Conservation (phyloP, 2,888 invertebrate genomes). For the Lobophora halterata region DNA sequence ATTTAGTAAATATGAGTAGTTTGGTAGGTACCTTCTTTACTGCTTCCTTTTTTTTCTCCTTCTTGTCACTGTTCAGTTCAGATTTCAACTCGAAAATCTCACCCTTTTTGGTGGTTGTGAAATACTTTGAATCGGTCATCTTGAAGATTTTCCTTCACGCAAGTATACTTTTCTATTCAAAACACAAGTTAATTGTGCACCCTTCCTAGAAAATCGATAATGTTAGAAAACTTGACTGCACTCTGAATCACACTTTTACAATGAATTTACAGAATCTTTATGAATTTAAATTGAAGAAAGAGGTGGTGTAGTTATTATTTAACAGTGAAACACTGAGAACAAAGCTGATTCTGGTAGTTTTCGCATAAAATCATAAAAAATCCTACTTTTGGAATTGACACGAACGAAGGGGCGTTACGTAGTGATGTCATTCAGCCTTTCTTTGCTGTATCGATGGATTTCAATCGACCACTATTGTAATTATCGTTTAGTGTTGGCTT, state of each 20-base stretch:
- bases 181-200: slow-evolving; percentile 11
- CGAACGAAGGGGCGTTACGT: slow-evolving; percentile 27
- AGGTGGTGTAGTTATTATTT: neutral
- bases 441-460: slow-evolving; percentile 2
- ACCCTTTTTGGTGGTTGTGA: slow-evolving; percentile 99
- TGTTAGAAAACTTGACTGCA: slow-evolving; percentile 11
- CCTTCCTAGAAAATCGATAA: slow-evolving; percentile 31
- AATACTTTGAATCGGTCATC: slow-evolving; percentile 99
- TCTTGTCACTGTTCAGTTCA: slow-evolving; percentile 99
- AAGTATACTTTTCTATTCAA: slow-evolving; percentile 9
- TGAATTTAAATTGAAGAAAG: too few relatives aligned
- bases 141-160: slow-evolving; percentile 32
- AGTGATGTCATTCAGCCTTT: slow-evolving; percentile 21
- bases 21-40: slow-evolving; percentile 94
- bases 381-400: slow-evolving; percentile 21
- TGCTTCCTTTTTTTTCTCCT: slow-evolving; percentile 99
- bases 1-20: slow-evolving; percentile 1
- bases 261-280: slow-evolving; percentile 14
- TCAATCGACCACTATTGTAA: too few relatives aligned
- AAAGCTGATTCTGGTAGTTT: neutral
- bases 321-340: neutral
- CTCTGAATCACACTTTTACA: neutral
- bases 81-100: slow-evolving; percentile 99
- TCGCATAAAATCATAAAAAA: slow-evolving; percentile 1
- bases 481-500: too few relatives aligned